These are phyloP conservation scores for Lithobates pipiens DNA, from an alignment of 2,797 vertebrate species.

Conservation along the genomic window DNA sequence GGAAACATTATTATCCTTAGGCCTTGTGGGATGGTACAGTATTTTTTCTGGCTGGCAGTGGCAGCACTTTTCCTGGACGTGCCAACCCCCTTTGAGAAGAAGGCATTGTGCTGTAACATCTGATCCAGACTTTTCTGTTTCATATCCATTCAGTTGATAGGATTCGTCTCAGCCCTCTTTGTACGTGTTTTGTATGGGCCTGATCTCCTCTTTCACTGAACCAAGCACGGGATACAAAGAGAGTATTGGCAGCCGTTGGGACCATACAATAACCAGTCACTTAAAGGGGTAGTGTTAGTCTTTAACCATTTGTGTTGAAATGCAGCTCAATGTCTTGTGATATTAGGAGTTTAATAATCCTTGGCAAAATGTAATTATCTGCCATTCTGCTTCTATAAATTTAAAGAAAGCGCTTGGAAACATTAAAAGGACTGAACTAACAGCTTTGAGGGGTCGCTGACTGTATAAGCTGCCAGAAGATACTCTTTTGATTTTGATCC, in stretches of 20 bases:
- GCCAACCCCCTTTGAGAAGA: slow-evolving; percentile 32
- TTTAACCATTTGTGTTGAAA: neutral
- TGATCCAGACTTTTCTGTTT: slow-evolving; percentile 41
- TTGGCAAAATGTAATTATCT: too few relatives aligned
- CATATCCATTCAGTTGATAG: slow-evolving; percentile 31
- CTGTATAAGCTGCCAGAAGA: too few relatives aligned
- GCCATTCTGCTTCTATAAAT: too few relatives aligned
- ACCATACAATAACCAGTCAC: neutral
- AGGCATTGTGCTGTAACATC: slow-evolving; percentile 40
- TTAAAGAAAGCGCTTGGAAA: too few relatives aligned
- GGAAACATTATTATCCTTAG: neutral
- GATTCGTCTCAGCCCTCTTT: slow-evolving; percentile 14
- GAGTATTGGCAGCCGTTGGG: slow-evolving; percentile 6
- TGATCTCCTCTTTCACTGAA: slow-evolving; percentile 35
- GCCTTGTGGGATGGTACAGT: slow-evolving; percentile 14
- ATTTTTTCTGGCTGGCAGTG: slow-evolving; percentile 36
- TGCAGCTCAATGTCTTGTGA: neutral
- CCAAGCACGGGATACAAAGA: slow-evolving; percentile 22
- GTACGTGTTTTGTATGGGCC: slow-evolving; percentile 22
- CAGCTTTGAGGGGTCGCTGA: too few relatives aligned
- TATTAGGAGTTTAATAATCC: too few relatives aligned
- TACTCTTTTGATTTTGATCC: too few relatives aligned
- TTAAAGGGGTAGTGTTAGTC: slow-evolving; percentile 8
- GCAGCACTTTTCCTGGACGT: slow-evolving; percentile 26
- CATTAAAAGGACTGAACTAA: too few relatives aligned